phyloP scores from a whole-genome alignment of 2,113 vertebrate species.

The Oryzias curvinotus region DNA sequence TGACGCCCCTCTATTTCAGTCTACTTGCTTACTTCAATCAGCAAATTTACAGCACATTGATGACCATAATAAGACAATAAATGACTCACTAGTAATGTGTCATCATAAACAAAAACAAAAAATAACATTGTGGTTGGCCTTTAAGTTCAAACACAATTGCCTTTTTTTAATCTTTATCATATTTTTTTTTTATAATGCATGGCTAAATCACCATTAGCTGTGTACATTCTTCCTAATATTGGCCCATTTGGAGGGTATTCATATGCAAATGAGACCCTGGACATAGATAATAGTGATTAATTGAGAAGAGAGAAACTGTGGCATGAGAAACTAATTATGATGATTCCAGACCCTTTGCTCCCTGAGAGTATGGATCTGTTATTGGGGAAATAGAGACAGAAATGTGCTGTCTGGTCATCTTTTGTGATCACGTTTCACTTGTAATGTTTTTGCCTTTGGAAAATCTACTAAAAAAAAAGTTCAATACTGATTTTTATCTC shows the following conservation, averaged over 20 bases:
- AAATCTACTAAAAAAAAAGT: no score
- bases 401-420: neutral
- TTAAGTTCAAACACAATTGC: slow-evolving; percentile 51
- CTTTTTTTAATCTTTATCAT: slow-evolving; percentile 39
- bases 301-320: slow-evolving; percentile 72
- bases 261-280: slow-evolving; percentile 75
- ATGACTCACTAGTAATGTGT: slow-evolving; percentile 62
- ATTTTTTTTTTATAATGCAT: slow-evolving; percentile 58
- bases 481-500: no score
- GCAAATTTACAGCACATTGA: slow-evolving; percentile 48
- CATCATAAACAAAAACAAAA: slow-evolving; percentile 56
- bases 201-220: slow-evolving; percentile 33
- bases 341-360: slow-evolving; percentile 63
- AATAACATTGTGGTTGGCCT: slow-evolving; percentile 51
- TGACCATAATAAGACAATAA: slow-evolving; percentile 43
- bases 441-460: no score
- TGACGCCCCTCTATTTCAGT: slow-evolving; percentile 54
- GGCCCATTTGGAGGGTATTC: slow-evolving; percentile 72
- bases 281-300: slow-evolving; percentile 79
- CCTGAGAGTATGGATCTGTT: slow-evolving; percentile 57
- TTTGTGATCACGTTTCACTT: slow-evolving; percentile 5
- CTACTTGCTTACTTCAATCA: slow-evolving; percentile 40
- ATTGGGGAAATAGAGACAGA: slow-evolving; percentile 18
- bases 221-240: slow-evolving; percentile 44
- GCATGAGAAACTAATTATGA: slow-evolving; percentile 75